Percentiles rank a stretch among this genome's conserved stretches.
Conservation (phyloP, 2,797 vertebrate genomes). For the Amblyopsis hoosieri region DNA sequence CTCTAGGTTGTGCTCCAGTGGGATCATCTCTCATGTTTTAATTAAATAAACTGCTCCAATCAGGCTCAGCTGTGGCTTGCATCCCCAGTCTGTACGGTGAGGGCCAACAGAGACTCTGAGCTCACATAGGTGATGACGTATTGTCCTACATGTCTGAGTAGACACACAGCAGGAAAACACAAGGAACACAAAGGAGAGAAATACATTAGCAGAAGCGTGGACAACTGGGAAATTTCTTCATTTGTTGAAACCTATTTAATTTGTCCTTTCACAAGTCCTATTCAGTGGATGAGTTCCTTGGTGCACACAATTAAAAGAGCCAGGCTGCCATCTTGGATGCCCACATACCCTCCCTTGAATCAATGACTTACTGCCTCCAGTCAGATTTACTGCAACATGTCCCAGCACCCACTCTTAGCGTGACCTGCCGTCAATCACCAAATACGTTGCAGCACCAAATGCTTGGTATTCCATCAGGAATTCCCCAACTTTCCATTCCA, state of each 20-base stretch:
- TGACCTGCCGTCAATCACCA: too few species aligned
- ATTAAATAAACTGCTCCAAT: slow-evolving; percentile 77
- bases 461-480: too few species aligned
- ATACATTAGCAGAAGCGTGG: neutral
- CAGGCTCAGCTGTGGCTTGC: slow-evolving; percentile 71
- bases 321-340: slow-evolving; percentile 38
- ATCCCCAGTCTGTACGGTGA: slow-evolving; percentile 60
- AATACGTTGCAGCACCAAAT: too few species aligned
- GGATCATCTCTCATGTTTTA: slow-evolving; percentile 76
- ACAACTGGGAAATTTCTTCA: slow-evolving; percentile 58
- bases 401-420: neutral
- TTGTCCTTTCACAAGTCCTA: slow-evolving; percentile 35
- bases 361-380: too few species aligned
- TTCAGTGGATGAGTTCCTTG: slow-evolving; percentile 61
- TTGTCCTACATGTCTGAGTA: slow-evolving; percentile 26
- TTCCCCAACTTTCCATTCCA: neutral
- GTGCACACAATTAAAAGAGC: slow-evolving; percentile 47
- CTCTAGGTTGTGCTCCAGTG: slow-evolving; percentile 56
- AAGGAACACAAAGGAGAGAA: slow-evolving; percentile 7
- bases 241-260: slow-evolving; percentile 44
- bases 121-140: slow-evolving; percentile 29
- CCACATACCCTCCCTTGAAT: neutral
- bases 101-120: slow-evolving; percentile 41
- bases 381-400: neutral
- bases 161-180: slow-evolving; percentile 14